A percentile compares a stretch with the other conserved stretches of the same genome.
phyloP scores from a whole-genome alignment of 2,113 vertebrate species.

The Fukomys damarensis region DNA sequence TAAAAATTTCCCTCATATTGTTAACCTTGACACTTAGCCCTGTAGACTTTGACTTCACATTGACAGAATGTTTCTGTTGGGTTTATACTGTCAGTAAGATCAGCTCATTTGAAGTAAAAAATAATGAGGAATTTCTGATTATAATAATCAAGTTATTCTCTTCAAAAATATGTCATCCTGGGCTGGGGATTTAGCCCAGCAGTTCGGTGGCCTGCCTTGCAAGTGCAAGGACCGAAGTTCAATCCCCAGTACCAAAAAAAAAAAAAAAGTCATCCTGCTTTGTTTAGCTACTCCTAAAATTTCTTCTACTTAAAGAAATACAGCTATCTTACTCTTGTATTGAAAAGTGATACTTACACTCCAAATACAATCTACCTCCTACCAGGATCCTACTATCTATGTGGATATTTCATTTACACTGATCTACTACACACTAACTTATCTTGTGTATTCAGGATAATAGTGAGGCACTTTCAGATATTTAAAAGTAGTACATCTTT shows the following conservation, averaged over 20 bases:
- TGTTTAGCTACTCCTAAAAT: not conserved
- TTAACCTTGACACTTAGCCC: not conserved
- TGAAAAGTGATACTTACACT: not conserved
- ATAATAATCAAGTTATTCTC: not conserved
- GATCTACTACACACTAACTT: not conserved
- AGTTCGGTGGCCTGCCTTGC: no score
- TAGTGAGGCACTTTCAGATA: not conserved
- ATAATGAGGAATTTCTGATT: not conserved
- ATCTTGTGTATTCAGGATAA: constrained; percentile 1
- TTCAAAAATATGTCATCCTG: not conserved
- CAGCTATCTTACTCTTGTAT: not conserved
- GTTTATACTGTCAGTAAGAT: not conserved
- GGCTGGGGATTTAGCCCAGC: no score
- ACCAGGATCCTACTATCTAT: not conserved
- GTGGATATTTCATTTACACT: not conserved
- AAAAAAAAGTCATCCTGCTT: not conserved
- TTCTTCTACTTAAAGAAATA: not conserved
- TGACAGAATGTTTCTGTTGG: not conserved
- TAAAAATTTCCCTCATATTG: not conserved
- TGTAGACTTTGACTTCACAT: not conserved
- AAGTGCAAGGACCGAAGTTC: no score
- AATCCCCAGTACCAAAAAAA: no score
- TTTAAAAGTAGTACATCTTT: not conserved
- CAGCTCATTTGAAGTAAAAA: not conserved
- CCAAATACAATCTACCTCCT: not conserved